Evolutionary conservation across 2,888 invertebrate genomes (phyloP).

Genomic region (Papilio gigon): DNA sequence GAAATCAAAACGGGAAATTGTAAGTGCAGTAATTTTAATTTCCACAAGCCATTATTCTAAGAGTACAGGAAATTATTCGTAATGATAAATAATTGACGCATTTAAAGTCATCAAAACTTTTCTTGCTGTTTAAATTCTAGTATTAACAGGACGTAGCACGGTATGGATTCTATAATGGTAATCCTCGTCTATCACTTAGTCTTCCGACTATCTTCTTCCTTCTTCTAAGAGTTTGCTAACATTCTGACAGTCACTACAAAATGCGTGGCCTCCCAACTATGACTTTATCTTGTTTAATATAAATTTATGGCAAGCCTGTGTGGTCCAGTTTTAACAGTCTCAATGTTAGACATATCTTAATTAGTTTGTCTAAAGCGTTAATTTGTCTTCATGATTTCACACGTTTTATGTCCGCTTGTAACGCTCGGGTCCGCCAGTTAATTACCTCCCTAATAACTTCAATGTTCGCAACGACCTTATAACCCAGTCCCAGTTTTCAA

Average conservation of each 20-base stretch:
- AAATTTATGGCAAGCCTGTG: constrained; percentile 16
- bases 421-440: constrained; percentile 21
- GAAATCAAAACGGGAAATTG: constrained; percentile 25
- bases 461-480: background rate
- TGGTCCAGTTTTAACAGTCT: constrained; percentile 20
- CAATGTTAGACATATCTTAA: constrained; percentile 36
- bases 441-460: constrained; percentile 25
- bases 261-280: background rate
- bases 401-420: constrained; percentile 34
- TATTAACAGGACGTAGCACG: no score
- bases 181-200: background rate
- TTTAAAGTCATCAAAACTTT: background rate
- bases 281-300: background rate
- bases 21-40: constrained; percentile 3
- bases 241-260: background rate
- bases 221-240: background rate
- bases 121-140: background rate
- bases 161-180: no score
- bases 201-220: no score
- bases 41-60: constrained; percentile 12
- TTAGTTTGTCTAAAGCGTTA: constrained; percentile 39
- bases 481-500: constrained; percentile 11
- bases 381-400: constrained; percentile 41
- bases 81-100: background rate
- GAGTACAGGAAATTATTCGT: constrained; percentile 13